Base-by-base conservation (phyloP, 2,797 vertebrate genomes). In the Champsocephalus gunnari region DNA sequence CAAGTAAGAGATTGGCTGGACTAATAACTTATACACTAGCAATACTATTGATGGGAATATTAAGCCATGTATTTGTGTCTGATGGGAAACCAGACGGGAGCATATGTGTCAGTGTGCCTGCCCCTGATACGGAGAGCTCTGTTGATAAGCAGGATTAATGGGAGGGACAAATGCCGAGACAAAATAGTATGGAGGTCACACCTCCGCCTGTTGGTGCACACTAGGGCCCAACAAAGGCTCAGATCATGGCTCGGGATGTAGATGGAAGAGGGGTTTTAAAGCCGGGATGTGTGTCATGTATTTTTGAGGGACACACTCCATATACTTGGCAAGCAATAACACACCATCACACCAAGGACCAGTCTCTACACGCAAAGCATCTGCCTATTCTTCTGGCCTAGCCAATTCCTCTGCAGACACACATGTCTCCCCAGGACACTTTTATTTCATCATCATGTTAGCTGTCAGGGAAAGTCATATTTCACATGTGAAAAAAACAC, bases 131-230 rank as follows among this genome's bases (percentile, higher is more conserved):
- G 75, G 63, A 79, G 79, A 87, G 92, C 89, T 88, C 85, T 81
- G 89, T 82, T 93, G 90, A 93, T 93, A 93, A 93, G 91, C 82
- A 62, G 91, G 93, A 94, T 93, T 95, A 95, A 89, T 88, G 86
- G 85, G 89, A 93, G 88, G 91, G 91, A 92, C 93, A 95, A 89
- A 94, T 93, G 93, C 88, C 82, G 79, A 91, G 91, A 94, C 90
- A 87, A 89, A 92, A 93, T 85, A 92, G 90, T 88, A 91, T 90
- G 89, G 86, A 93, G 93, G 93, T 93, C 90, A 93, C 90, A 93
- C 92, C 92, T 93, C 88, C 84, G 80, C 88, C 90, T 88, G 87
- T 76, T 77, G 80, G 45, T 73, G 81, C 80, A 72, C 85, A 77
- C 85, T 57, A 60, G 72, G 88, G 71, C 82, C 87, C 87, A 85